Base-by-base conservation (phyloP, 2,888 invertebrate species). In the Calameuta filiformis region DNA sequence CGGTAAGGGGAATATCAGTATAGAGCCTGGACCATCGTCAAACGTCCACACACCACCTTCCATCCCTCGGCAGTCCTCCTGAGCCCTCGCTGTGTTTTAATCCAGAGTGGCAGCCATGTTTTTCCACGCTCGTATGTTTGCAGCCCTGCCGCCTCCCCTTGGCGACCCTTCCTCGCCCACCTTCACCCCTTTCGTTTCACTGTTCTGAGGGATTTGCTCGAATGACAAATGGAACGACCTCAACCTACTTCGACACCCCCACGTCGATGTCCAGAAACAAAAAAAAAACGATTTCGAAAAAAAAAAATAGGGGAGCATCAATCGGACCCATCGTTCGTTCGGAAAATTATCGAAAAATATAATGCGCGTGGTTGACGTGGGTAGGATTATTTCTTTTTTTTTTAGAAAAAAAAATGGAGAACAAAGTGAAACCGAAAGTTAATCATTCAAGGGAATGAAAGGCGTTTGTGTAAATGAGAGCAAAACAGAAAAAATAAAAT, bases 221-320 rank as follows among this genome's bases (percentile, higher is more conserved):
- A 79, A 79, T 83, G 84, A 84, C 81, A 84, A 82, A 84, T 81
- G 81, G 79, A 81, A 76, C 81, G 79, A 76, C 80, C 80, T 80
- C 80, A 80, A 79, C 68, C 79, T 79, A 79, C 79, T 80, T 76
- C 79, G 74, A 35, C 69, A 69, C 15, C 74, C 71, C n/a, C 68
- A 74, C 78, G 73, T 33, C 15, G 37, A 69, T n/a, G 69, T 69
- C 69, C 31, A 69, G 12, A 69, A 69, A 12, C 37, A 69, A n/a
- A 69, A 69, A 69, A 12, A 12, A 4, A 30, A 11, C 69, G 6
- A 15, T 69, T 33, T 69, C 30, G 68, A 75, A 77, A 75, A 31
- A 73, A 73, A 31, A 69, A 33, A 69, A 0, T 30, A 15, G 40
- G 15, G 40, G 15, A 40, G 40, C 40, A 40, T 40, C 40, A 40